Base-by-base conservation (phyloP, 2,797 vertebrate species). In the Sphenopsis melanotis region DNA sequence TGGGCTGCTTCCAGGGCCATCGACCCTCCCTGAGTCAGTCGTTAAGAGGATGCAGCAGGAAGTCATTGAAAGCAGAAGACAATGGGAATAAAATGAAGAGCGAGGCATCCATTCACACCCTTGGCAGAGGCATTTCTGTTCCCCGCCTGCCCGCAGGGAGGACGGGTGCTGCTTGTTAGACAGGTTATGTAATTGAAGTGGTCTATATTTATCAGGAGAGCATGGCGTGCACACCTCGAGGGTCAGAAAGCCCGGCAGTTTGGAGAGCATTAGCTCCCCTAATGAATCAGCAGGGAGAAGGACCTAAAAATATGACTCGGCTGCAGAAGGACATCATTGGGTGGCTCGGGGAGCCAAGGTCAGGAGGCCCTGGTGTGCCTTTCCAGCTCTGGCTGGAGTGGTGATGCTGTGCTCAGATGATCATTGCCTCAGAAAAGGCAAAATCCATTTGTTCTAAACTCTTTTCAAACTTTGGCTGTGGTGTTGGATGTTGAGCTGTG, bases 171-270 rank as follows among this genome's bases (percentile, higher is more conserved):
- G 91, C 79, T 89, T 84, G 44, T 90, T 78, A 87, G 83, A 37
- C 60, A 86, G 46, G 50, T 89, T 93, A 84, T 89, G 75, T 87
- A 85, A 94, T 50, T 93, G 92, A 93, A 95, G 94, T 47, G 56
- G 50, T 90, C 90, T 96, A 80, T 95, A 95, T 97, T 92, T 97
- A 89, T 96, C 93, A 93, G 83, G 80, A 91, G 86, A 74, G 91
- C 11, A 0, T 42, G 53, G 87, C 0, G 8, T 63, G 22, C 41
- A 13, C 68, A 78, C 71, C 77, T 93, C 17, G 11, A 97, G 94
- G 91, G 94, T 89, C 94, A 95, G 94, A 65, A 75, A 75, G 56
- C 82, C 72, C 36, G 2, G 70, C 72, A 77, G 49, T 85, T 92
- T 74, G 89, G 59, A 87, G 77, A 92, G 74, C 60, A 80, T 94